Conservation (phyloP, 2,113 vertebrate genomes). For the Otocyon megalotis region DNA sequence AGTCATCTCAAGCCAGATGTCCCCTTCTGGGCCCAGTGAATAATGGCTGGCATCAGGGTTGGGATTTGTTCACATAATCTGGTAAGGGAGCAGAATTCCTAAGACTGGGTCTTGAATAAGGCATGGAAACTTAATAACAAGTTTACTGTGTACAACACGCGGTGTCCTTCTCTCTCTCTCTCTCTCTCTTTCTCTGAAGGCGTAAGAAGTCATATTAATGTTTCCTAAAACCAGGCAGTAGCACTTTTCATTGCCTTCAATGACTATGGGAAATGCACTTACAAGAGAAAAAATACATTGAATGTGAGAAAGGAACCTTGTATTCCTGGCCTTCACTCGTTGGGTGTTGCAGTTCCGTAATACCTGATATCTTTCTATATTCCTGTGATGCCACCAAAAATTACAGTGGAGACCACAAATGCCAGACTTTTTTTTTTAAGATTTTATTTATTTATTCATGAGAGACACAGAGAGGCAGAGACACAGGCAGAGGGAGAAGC, state of each 20-base stretch:
- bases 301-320: background rate
- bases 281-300: background rate
- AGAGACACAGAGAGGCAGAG: too few relatives aligned
- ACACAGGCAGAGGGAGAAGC: too few relatives aligned
- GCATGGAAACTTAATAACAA: background rate
- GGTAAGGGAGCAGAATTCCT: background rate
- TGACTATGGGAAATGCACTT: background rate
- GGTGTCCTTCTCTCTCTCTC: background rate
- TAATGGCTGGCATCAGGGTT: background rate
- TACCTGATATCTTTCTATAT: background rate
- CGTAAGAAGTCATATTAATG: background rate
- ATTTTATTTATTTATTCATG: too few relatives aligned
- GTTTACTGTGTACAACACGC: background rate
- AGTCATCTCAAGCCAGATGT: background rate
- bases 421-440: background rate
- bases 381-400: conserved; percentile 8
- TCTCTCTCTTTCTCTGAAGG: background rate
- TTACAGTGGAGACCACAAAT: background rate
- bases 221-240: background rate
- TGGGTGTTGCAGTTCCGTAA: background rate
- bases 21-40: background rate
- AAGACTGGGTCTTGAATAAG: background rate
- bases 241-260: background rate
- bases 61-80: background rate
- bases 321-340: background rate